These are phyloP conservation scores for Chouioia cunea DNA, from an alignment of 2,888 invertebrate genomes.

Conservation along the genomic window DNA sequence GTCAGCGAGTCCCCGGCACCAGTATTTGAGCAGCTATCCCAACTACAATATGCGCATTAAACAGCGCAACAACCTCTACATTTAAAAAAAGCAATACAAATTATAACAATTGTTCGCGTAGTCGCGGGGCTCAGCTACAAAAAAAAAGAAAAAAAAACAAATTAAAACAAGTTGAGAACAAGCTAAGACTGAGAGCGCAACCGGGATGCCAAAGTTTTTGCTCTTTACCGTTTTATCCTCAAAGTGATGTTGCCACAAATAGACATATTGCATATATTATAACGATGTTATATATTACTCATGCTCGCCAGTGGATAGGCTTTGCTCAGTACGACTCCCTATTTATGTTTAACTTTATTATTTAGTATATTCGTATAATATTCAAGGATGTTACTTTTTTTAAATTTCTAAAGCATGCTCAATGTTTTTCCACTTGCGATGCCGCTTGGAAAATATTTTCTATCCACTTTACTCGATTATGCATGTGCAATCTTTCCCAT, in stretches of 20 bases:
- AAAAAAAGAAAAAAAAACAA: no score
- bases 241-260: no score
- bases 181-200: slow-evolving; percentile 31
- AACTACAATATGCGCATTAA: slow-evolving; percentile 66
- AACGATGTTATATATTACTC: no score
- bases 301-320: no score
- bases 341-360: neutral
- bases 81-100: slow-evolving; percentile 53
- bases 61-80: slow-evolving; percentile 65
- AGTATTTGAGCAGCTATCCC: slow-evolving; percentile 62
- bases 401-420: neutral
- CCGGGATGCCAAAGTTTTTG: slow-evolving; percentile 23
- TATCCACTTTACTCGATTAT: neutral
- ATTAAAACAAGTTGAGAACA: neutral
- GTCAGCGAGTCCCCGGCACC: slow-evolving; percentile 68
- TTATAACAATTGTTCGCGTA: neutral
- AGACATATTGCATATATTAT: no score
- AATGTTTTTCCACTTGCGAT: slow-evolving; percentile 13
- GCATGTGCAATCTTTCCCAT: neutral
- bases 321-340: slow-evolving; percentile 9
- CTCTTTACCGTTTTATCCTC: neutral
- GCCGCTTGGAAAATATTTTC: neutral
- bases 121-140: slow-evolving; percentile 9
- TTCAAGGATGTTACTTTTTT: neutral
- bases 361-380: neutral